Conservation (phyloP, 2,888 invertebrate genomes). For the Autographa gamma region DNA sequence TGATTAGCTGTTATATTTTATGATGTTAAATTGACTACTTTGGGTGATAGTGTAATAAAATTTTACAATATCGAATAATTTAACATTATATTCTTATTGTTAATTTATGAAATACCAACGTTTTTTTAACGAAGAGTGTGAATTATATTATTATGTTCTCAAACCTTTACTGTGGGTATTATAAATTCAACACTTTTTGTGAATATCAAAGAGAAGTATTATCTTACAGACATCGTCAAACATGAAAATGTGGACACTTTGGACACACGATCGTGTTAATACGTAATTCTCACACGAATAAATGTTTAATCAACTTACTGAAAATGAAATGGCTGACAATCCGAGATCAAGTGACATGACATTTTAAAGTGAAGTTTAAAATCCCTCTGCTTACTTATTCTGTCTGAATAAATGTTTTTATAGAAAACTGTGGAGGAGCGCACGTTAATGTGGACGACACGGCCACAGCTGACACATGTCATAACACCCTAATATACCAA, state of each 20-base stretch:
- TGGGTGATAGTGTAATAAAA: no score
- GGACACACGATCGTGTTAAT: not conserved
- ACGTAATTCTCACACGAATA: not conserved
- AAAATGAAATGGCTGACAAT: not conserved
- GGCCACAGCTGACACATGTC: constrained; percentile 76
- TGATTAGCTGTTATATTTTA: constrained; percentile 29
- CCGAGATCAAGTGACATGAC: not conserved
- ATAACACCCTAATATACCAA: constrained; percentile 69
- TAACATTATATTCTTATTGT: no score
- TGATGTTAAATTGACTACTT: constrained; percentile 10
- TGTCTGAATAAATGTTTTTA: constrained; percentile 43
- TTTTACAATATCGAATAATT: no score
- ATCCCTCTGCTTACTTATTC: constrained; percentile 44
- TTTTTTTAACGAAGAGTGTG: no score
- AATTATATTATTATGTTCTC: no score
- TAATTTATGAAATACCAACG: no score
- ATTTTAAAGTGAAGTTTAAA: constrained; percentile 19
- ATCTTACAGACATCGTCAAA: not conserved
- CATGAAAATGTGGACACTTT: not conserved
- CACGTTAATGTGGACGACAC: constrained; percentile 57
- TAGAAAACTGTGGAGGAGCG: constrained; percentile 49
- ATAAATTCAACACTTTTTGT: no score
- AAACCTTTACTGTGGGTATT: no score
- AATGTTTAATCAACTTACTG: not conserved
- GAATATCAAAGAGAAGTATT: not conserved